Conservation (phyloP, 2,797 vertebrate genomes). For the Smutsia gigantea region DNA sequence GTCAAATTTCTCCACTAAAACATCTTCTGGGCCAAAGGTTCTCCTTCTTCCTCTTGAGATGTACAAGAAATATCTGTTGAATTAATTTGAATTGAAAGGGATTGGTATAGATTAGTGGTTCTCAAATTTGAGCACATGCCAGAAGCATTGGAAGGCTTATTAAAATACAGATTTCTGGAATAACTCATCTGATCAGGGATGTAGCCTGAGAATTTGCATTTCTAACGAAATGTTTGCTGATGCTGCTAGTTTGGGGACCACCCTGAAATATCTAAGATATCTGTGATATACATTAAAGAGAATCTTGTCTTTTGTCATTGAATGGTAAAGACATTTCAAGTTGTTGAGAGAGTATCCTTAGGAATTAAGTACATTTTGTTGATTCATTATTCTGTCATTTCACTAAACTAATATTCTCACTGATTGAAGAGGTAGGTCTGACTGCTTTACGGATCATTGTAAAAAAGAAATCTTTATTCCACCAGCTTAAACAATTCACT, state of each 20-base stretch:
- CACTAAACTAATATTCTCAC: background rate
- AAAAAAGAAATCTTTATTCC: background rate
- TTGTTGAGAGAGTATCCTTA: background rate
- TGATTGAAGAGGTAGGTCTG: background rate
- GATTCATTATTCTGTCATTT: background rate
- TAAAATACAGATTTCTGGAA: background rate
- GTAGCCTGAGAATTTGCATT: background rate
- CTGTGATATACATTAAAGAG: background rate
- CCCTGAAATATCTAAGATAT: background rate
- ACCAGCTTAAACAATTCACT: background rate
- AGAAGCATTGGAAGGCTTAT: background rate
- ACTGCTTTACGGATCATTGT: background rate
- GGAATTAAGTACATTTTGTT: background rate
- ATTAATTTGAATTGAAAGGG: background rate
- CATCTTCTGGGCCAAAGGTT: background rate
- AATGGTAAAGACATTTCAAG: background rate
- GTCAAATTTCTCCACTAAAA: background rate
- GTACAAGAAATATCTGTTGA: background rate
- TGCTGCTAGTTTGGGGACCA: background rate
- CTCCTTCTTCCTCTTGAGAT: background rate
- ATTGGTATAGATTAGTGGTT: background rate
- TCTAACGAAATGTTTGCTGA: background rate
- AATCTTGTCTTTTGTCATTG: background rate
- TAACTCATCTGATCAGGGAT: background rate
- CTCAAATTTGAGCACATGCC: background rate